These are phyloP conservation scores for Lycocerus yunnanus DNA, from an alignment of 2,888 invertebrate species.

Conservation along the genomic window DNA sequence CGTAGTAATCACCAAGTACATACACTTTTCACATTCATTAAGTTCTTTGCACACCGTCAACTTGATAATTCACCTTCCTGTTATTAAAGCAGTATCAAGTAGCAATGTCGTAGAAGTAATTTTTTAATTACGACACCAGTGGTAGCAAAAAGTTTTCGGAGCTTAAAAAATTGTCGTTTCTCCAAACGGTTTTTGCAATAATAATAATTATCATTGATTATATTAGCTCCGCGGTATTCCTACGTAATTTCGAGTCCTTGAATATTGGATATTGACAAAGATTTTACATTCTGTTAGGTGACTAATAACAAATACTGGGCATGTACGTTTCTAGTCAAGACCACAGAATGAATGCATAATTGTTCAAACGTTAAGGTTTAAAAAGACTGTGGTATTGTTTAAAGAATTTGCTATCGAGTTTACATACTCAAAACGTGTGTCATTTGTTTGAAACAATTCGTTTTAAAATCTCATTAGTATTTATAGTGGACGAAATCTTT, in stretches of 20 bases:
- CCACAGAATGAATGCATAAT: slow-evolving; percentile 13
- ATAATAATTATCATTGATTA: not conserved
- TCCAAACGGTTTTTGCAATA: not conserved
- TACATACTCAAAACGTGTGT: slow-evolving; percentile 12
- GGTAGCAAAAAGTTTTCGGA: not conserved
- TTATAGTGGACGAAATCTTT: not conserved
- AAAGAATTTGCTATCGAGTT: slow-evolving; percentile 9
- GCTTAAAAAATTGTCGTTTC: not conserved
- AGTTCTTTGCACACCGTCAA: not conserved
- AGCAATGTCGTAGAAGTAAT: not conserved
- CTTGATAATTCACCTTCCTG: not conserved
- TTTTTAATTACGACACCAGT: not conserved
- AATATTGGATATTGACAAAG: slow-evolving; percentile 4
- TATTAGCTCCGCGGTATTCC: not conserved
- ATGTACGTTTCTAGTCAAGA: slow-evolving; percentile 20
- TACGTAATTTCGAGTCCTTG: slow-evolving; percentile 4
- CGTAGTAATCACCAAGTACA: not conserved
- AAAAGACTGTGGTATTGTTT: slow-evolving; percentile 13
- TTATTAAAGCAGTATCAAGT: not conserved
- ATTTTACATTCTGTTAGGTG: slow-evolving; percentile 9
- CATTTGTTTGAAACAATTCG: slow-evolving; percentile 32
- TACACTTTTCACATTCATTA: not conserved
- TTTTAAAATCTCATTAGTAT: not conserved
- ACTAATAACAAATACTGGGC: slow-evolving; percentile 18
- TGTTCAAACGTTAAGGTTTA: not conserved